These are phyloP conservation scores for Rana temporaria DNA, from an alignment of 2,113 vertebrate species.

Conservation along the genomic window DNA sequence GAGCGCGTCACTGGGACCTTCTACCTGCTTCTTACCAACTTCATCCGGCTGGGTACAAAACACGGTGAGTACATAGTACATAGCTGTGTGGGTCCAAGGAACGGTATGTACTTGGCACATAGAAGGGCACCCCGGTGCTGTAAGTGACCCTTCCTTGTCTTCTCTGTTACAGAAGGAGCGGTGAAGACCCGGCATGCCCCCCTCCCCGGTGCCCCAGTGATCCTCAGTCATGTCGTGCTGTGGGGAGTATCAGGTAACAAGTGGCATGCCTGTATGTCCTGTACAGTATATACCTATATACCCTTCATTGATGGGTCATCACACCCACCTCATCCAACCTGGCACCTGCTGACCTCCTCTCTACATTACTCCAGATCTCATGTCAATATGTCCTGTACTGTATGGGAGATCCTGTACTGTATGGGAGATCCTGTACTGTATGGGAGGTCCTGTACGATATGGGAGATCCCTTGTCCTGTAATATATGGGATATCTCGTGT, in stretches of 20 bases:
- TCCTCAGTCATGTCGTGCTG: conserved; percentile 60
- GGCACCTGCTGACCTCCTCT: not conserved
- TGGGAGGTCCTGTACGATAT: not conserved
- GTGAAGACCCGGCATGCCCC: not conserved
- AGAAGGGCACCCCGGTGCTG: not conserved
- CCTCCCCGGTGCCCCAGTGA: not conserved
- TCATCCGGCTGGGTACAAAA: too few species aligned
- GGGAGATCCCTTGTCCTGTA: too few species aligned
- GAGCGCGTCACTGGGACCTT: not conserved
- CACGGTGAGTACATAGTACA: too few species aligned
- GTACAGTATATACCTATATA: too few species aligned
- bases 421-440: not conserved
- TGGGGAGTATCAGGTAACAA: conserved; percentile 59
- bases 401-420: not conserved
- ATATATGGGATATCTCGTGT: too few species aligned
- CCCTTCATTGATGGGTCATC: too few species aligned
- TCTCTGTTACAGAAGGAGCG: not conserved
- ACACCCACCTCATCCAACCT: too few species aligned
- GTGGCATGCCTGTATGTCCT: too few species aligned
- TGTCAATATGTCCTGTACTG: too few species aligned
- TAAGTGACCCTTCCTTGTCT: not conserved
- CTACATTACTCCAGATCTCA: not conserved
- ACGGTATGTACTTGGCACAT: too few species aligned
- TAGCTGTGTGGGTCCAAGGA: too few species aligned
- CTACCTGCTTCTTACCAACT: not conserved